phyloP scores from a whole-genome alignment of 2,113 vertebrate genomes.

The Planiliza haematocheilus region DNA sequence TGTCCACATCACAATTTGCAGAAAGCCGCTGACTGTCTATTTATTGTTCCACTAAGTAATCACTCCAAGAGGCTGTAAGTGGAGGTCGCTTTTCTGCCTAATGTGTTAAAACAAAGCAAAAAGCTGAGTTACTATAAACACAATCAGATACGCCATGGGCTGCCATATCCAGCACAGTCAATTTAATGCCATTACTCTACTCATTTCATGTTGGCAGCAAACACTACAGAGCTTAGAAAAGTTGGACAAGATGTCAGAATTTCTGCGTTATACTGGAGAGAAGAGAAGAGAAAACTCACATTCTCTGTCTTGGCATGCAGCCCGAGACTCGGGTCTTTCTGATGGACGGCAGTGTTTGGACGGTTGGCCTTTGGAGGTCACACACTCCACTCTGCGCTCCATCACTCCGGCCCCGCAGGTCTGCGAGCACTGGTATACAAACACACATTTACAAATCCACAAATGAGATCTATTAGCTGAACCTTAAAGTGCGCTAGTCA shows the following conservation, averaged over 20 bases:
- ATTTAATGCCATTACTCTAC: conserved; percentile 54
- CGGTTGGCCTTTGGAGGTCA: conserved; percentile 81
- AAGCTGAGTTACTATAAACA: conserved; percentile 58
- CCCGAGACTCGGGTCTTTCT: conserved; percentile 88
- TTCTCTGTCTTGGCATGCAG: conserved; percentile 84
- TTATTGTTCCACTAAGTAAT: conserved; percentile 65
- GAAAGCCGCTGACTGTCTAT: conserved; percentile 55
- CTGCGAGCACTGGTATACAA: conserved; percentile 88
- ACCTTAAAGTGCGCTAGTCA: conserved; percentile 12
- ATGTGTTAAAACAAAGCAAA: conserved; percentile 58
- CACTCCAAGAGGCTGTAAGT: conserved; percentile 39
- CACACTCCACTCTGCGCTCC: conserved; percentile 88
- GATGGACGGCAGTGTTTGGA: conserved; percentile 86
- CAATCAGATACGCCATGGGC: conserved; percentile 59
- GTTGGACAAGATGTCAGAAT: conserved; percentile 8
- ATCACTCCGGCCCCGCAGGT: conserved; percentile 89
- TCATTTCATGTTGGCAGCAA: conserved; percentile 37
- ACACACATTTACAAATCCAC: conserved; percentile 21
- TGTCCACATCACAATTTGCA: conserved; percentile 27
- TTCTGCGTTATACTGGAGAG: background rate
- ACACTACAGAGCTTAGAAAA: conserved; percentile 11
- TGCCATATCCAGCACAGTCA: conserved; percentile 52
- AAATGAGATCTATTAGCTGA: conserved; percentile 30
- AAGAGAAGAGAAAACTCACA: conserved; percentile 84
- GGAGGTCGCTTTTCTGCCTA: conserved; percentile 30